Conservation (phyloP, 2,113 vertebrate genomes). For the zebrafish (Danio rerio) region DNA sequence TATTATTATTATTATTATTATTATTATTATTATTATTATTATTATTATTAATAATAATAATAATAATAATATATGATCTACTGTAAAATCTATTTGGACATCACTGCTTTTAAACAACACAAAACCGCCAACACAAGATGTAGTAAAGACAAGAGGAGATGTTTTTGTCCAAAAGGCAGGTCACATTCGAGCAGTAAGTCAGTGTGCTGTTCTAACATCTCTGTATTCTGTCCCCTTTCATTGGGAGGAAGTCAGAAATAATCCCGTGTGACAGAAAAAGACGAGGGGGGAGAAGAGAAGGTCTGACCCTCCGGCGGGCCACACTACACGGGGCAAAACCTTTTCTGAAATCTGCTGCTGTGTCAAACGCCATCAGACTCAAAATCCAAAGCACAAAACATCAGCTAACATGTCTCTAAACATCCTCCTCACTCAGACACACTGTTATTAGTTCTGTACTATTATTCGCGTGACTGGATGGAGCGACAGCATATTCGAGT, state of each 20-base stretch:
- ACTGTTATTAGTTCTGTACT: slow-evolving; percentile 12
- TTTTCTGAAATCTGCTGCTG: slow-evolving; percentile 18
- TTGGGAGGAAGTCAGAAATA: slow-evolving; percentile 70
- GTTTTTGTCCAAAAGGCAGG: slow-evolving; percentile 60
- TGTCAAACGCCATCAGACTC: slow-evolving; percentile 41
- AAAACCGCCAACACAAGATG: not conserved
- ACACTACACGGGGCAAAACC: slow-evolving; percentile 20
- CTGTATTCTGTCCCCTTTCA: slow-evolving; percentile 62
- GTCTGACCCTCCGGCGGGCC: slow-evolving; percentile 64
- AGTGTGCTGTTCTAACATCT: slow-evolving; percentile 64
- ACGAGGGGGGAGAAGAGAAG: slow-evolving; percentile 55
- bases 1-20: too few relatives aligned
- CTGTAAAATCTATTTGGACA: not conserved
- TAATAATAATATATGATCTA: too few relatives aligned
- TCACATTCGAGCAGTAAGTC: slow-evolving; percentile 69
- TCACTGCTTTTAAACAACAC: not conserved
- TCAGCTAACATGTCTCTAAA: slow-evolving; percentile 23
- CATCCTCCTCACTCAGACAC: slow-evolving; percentile 14
- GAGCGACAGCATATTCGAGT: not conserved
- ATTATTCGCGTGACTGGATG: not conserved
- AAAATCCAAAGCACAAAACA: not conserved
- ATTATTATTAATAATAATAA: too few relatives aligned
- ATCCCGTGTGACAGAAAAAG: slow-evolving; percentile 69
- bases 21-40: too few relatives aligned
- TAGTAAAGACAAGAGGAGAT: slow-evolving; percentile 44